These are phyloP conservation scores for Ischnura elegans DNA, from an alignment of 2,888 invertebrate species.

Conservation along the genomic window DNA sequence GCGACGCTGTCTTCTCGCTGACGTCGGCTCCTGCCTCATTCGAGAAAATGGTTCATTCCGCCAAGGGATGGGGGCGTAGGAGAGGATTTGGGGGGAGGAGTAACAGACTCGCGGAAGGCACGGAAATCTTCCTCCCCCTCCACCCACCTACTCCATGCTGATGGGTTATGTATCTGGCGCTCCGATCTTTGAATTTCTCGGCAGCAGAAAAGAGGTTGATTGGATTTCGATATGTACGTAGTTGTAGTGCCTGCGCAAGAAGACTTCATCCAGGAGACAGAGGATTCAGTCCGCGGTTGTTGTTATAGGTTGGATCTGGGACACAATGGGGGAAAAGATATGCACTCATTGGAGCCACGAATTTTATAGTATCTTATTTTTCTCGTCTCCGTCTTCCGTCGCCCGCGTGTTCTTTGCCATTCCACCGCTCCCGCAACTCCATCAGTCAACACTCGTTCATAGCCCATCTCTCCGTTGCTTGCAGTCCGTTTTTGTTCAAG, in stretches of 20 bases:
- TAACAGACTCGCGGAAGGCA: background rate
- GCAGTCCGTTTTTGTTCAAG: too few relatives aligned
- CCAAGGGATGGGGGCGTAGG: background rate
- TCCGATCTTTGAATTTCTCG: conserved; percentile 32
- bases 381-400: background rate
- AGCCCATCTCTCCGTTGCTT: too few relatives aligned
- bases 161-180: conserved; percentile 41
- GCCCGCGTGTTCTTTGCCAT: too few relatives aligned
- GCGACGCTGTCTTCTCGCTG: background rate
- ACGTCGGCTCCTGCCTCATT: background rate
- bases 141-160: conserved; percentile 19
- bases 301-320: too few relatives aligned
- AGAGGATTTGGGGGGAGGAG: background rate
- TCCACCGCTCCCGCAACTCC: too few relatives aligned
- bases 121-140: background rate
- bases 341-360: background rate
- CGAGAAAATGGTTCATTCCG: background rate
- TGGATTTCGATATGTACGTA: background rate
- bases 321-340: background rate
- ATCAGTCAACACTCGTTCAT: too few relatives aligned
- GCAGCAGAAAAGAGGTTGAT: background rate
- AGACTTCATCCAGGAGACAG: background rate
- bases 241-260: background rate
- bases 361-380: background rate
- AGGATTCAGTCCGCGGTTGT: background rate